phyloP scores from a whole-genome alignment of 2,113 vertebrate genomes.

The Cygnus buccinator region DNA sequence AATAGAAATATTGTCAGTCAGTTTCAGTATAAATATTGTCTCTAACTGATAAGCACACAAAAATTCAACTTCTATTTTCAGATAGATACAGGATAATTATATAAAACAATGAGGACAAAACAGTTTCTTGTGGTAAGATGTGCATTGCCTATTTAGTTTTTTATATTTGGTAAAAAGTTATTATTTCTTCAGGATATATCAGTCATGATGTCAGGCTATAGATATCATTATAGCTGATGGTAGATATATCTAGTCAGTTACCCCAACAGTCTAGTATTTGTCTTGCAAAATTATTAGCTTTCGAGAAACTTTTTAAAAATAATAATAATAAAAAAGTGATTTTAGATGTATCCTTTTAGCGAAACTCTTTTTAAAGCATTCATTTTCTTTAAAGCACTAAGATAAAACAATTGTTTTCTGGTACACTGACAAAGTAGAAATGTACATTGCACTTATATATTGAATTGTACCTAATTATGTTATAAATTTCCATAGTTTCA shows the following conservation, averaged over 20 bases:
- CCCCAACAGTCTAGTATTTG: not conserved
- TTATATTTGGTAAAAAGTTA: not conserved
- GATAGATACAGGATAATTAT: not conserved
- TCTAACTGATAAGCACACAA: not conserved
- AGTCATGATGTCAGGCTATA: not conserved
- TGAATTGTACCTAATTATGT: not conserved
- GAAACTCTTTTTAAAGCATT: not conserved
- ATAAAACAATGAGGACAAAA: not conserved
- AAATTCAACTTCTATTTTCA: not conserved
- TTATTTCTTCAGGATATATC: not conserved
- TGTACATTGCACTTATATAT: fast-evolving
- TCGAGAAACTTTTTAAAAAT: not conserved
- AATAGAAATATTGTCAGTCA: constrained; percentile 70
- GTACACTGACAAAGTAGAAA: not conserved
- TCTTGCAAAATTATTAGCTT: not conserved
- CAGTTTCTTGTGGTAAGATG: not conserved
- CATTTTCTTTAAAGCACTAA: not conserved
- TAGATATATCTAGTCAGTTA: not conserved
- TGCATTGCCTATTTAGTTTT: not conserved
- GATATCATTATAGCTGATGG: not conserved
- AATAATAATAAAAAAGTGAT: not conserved
- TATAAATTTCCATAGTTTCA: not conserved
- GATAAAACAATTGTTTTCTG: not conserved
- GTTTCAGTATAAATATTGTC: constrained; percentile 16
- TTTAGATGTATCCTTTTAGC: not conserved